Evolutionary conservation across 2,113 vertebrate species (phyloP), one percentile per base, ranked within the genome.

Genomic region (Dunckerocampus dactyliophorus): DNA sequence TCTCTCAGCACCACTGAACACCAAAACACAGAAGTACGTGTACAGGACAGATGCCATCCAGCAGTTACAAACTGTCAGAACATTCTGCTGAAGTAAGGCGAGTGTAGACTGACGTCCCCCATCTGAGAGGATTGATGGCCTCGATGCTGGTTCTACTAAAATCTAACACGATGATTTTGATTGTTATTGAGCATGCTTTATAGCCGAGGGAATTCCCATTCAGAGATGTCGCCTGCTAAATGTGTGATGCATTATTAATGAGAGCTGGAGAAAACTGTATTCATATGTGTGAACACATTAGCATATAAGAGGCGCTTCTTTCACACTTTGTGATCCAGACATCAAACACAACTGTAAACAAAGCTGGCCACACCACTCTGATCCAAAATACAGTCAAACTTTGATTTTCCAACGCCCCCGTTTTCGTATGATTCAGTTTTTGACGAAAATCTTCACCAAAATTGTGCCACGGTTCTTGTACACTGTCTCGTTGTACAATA

Each of bases 201-300:
- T 34, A 63, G 60, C 56, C 65, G 46, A 17, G 47, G 71, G 71
- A 67, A 52, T 60, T 63, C 62, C 72, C 21, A 11, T 73, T 79
- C 74, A 69, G 65, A 63, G 61, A 59, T 16, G 56, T 46, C 74
- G 39, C 46, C 71, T 65, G 70, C 51, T 61, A 54, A 76, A 67
- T 49, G 51, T 0, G 0, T 17, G 46, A 71, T 82, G 57, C 45
- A 81, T 87, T 75, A 80, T 79, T 80, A 78, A 84, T 76, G 65
- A 51, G 57, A 58, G 50, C 52, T 20, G 56, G 61, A 67, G 52
- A 61, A 46, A 21, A 56, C 59, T 58, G 37, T 61, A 47, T 77
- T 59, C 74, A 58, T 59, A 53, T 53, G 47, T 28, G 58, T 60
- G 65, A 58, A 66, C 1, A 1, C 15, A 74, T 79, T 52, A 71